Evolutionary conservation across 2,888 invertebrate genomes (phyloP), one percentile per base, ranked within the genome.

Genomic region (Cerceris rybyensis): DNA sequence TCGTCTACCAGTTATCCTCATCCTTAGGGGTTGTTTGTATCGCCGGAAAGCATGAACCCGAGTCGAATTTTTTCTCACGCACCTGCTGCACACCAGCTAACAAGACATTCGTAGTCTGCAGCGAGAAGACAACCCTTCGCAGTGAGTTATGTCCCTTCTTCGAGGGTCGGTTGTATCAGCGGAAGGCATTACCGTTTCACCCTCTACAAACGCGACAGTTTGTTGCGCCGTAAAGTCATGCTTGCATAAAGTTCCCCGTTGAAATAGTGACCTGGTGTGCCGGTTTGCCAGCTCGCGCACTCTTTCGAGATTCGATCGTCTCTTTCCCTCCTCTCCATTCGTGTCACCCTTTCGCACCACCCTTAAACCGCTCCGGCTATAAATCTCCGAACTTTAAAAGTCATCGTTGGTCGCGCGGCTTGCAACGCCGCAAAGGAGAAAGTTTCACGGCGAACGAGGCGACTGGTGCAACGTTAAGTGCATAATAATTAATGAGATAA

Each of bases 161-260:
- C 83, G 87, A 82, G 71, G 81, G 82, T 78, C 80, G 86, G 88
- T 88, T 86, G 81, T 83, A 86, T 81, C 84, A 87, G 83, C 87
- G 88, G 88, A 88, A 88, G 86, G 87, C 88, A 90, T 90, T 89
- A 88, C 83, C 84, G 87, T 88, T 89, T 87, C 85, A 84, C 85
- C 84, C 82, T 83, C 82, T 83, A 76, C 81, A 75, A 74, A 83
- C 83, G 84, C 85, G 88, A 87, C 87, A 86, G 85, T 88, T 88
- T 87, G 87, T 86, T 86, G 84, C 84, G 73, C 82, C 80, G 84
- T 87, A 88, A 89, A 88, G 87, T 86, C 82, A 84, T 75, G 82
- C 82, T 81, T 81, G 84, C 86, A 88, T 87, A 87, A 89, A 89
- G 84, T 88, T 88, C 59, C 55, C 68, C 74, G 80, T 70, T 85